Conservation (phyloP, 2,113 vertebrate species). For the Hystrix brachyura region DNA sequence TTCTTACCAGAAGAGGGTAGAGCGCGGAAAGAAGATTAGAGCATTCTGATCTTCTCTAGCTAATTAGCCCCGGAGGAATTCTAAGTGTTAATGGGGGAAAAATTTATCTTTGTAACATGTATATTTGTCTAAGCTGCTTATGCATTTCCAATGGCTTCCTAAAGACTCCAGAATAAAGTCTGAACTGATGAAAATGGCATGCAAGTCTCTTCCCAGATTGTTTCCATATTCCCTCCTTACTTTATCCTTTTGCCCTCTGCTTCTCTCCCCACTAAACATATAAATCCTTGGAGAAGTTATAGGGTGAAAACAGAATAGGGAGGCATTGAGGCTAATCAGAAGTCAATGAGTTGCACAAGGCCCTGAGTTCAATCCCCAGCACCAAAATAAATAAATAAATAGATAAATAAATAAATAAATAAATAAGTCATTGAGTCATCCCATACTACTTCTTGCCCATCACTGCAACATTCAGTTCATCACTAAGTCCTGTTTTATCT, state of each 20-base stretch:
- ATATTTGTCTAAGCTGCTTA: constrained; percentile 18
- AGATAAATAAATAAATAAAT: too few relatives aligned
- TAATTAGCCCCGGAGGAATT: constrained; percentile 33
- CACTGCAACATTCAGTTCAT: not conserved
- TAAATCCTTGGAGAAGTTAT: not conserved
- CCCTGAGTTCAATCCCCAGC: too few relatives aligned
- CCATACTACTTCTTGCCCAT: not conserved
- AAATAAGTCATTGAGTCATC: not conserved
- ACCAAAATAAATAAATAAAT: too few relatives aligned
- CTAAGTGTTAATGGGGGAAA: not conserved
- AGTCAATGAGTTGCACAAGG: not conserved
- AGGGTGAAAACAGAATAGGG: not conserved
- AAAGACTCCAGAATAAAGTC: constrained; percentile 49
- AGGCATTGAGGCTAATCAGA: not conserved
- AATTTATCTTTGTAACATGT: constrained; percentile 40
- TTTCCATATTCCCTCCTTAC: not conserved
- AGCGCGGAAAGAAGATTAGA: constrained; percentile 70
- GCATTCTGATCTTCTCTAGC: not conserved
- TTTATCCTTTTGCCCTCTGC: not conserved
- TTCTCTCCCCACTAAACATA: not conserved
- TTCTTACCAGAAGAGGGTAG: constrained; percentile 87
- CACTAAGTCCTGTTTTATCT: not conserved
- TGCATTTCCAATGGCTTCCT: constrained; percentile 29
- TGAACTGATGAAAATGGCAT: constrained; percentile 37
- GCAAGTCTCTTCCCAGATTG: not conserved